These are phyloP conservation scores for Chelidonichthys spinosus DNA, from an alignment of 2,797 vertebrate genomes.

Conservation along the genomic window DNA sequence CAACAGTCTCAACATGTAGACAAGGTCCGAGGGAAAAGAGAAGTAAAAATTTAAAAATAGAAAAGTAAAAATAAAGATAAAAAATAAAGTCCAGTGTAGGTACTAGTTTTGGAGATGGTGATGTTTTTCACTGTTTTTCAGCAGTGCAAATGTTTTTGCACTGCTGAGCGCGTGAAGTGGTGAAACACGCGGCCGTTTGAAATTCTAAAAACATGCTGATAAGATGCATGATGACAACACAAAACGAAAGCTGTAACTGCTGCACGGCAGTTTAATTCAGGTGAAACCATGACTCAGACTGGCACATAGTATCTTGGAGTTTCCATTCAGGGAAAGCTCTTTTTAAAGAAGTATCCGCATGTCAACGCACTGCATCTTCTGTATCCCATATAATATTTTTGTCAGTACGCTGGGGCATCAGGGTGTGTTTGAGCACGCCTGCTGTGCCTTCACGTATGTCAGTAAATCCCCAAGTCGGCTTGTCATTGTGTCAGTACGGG, in stretches of 20 bases:
- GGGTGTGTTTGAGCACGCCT: slow-evolving; percentile 27
- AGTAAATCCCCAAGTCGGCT: slow-evolving; percentile 23
- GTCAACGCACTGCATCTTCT: slow-evolving; percentile 21
- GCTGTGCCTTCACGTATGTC: slow-evolving; percentile 41
- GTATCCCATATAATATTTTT: slow-evolving; percentile 12
- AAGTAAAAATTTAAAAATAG: too few relatives aligned
- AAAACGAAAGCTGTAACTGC: slow-evolving; percentile 7
- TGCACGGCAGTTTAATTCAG: background rate
- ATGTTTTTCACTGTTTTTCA: too few relatives aligned
- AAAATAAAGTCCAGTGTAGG: too few relatives aligned
- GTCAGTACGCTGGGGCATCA: slow-evolving; percentile 1
- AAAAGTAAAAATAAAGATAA: too few relatives aligned
- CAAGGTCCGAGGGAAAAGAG: too few relatives aligned
- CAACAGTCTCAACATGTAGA: too few relatives aligned
- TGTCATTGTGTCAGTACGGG: slow-evolving; percentile 40
- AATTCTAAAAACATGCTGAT: background rate
- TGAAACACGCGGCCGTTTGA: background rate
- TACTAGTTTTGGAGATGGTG: too few relatives aligned
- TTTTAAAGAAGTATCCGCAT: background rate
- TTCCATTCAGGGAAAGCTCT: background rate
- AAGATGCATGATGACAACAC: background rate
- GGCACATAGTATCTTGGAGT: background rate
- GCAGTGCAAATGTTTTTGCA: too few relatives aligned
- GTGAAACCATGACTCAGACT: slow-evolving; percentile 6
- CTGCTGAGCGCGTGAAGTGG: background rate